phyloP scores from a whole-genome alignment of 2,113 vertebrate genomes.

The Bos taurus region DNA sequence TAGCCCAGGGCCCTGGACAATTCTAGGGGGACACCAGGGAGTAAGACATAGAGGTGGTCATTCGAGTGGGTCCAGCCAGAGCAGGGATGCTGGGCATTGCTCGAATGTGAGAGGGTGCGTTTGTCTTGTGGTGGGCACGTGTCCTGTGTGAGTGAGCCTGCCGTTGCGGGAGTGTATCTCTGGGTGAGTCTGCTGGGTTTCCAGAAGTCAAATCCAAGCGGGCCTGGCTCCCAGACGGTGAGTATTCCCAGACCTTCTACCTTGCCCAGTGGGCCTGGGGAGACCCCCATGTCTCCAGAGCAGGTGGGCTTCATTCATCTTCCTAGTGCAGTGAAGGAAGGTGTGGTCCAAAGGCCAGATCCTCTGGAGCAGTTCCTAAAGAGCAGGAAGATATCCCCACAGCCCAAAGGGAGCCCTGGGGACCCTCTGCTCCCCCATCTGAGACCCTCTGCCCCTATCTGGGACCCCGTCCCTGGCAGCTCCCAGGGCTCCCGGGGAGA shows the following conservation, averaged over 20 bases:
- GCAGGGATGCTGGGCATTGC: no score
- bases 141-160: background rate
- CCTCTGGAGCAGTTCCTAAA: background rate
- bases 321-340: background rate
- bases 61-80: background rate
- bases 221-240: slow-evolving; percentile 47
- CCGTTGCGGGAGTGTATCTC: background rate
- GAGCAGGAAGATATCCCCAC: background rate
- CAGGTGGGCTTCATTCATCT: background rate
- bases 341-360: rapidly evolving
- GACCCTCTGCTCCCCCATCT: background rate
- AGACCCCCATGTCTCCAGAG: background rate
- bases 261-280: background rate
- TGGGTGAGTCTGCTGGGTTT: slow-evolving; percentile 40
- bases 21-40: background rate
- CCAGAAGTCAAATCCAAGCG: slow-evolving; percentile 25
- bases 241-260: slow-evolving; percentile 53
- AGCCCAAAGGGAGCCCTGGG: background rate
- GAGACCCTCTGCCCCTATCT: background rate
- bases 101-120: background rate
- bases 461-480: background rate
- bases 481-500: background rate
- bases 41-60: background rate
- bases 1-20: background rate
- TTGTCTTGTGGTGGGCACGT: background rate